phyloP scores from a whole-genome alignment of 2,797 vertebrate species.

The Phoxinus dragarum region DNA sequence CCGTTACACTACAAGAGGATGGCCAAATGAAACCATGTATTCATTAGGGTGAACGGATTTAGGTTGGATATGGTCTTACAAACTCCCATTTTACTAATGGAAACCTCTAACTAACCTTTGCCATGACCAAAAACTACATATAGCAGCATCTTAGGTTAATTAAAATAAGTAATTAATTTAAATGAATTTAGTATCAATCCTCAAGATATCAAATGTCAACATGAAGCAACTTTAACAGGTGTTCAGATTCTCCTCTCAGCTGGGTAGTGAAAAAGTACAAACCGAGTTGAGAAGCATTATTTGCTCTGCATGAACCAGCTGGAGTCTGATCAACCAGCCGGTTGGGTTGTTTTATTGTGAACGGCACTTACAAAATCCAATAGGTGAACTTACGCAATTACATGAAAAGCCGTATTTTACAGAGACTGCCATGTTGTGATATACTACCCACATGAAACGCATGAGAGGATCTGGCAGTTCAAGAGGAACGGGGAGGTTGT shows the following conservation, averaged over 20 bases:
- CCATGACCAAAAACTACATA: neutral
- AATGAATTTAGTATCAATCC: neutral
- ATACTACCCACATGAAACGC: neutral
- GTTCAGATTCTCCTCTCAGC: neutral
- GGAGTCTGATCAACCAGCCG: neutral
- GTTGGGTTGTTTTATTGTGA: neutral
- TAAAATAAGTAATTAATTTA: neutral
- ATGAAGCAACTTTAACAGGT: slow-evolving; percentile 28
- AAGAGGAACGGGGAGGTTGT: neutral
- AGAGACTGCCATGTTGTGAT: neutral
- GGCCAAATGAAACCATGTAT: neutral
- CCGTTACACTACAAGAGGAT: neutral
- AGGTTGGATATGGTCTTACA: neutral
- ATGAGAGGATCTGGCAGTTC: neutral
- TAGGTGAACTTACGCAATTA: neutral
- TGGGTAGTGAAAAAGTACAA: neutral
- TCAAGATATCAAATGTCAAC: slow-evolving; percentile 25
- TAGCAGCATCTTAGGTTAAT: neutral
- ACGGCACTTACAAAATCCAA: neutral
- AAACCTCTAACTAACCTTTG: neutral
- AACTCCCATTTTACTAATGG: neutral
- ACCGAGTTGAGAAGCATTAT: neutral
- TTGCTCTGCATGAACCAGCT: neutral
- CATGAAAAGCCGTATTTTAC: neutral
- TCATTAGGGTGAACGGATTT: neutral